Percentiles rank a stretch among this genome's conserved stretches.
Evolutionary conservation across 2,113 vertebrate genomes (phyloP).

Genomic region (Carassius auratus): DNA sequence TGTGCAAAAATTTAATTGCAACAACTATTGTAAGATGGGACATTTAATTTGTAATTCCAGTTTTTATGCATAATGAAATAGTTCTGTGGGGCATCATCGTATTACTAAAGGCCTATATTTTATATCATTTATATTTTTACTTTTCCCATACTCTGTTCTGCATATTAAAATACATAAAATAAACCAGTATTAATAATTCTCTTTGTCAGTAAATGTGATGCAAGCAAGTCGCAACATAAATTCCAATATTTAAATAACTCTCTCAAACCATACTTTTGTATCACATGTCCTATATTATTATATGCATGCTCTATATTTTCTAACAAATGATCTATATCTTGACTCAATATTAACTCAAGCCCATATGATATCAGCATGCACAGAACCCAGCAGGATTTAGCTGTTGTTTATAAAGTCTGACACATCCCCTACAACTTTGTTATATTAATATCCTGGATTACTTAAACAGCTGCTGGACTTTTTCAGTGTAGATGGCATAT

Average conservation of each 20-base stretch:
- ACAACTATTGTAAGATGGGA: not conserved
- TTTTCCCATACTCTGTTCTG: not conserved
- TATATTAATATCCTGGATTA: not conserved
- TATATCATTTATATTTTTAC: not conserved
- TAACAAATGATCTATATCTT: not conserved
- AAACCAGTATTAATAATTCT: constrained; percentile 2
- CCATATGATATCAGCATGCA: not conserved
- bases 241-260: not conserved
- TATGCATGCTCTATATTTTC: not conserved
- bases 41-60: not conserved
- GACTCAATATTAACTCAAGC: not conserved
- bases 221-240: constrained; percentile 15
- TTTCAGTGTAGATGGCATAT: not conserved
- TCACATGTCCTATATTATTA: not conserved
- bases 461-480: not conserved
- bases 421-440: not conserved
- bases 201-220: constrained; percentile 14
- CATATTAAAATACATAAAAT: not conserved
- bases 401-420: not conserved
- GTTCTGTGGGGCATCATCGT: not conserved
- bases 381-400: not conserved
- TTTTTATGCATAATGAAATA: not conserved
- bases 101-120: not conserved
- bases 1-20: not conserved
- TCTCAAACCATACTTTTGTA: not conserved